A percentile compares a stretch with the other conserved stretches of the same genome.
These are phyloP conservation scores for Diploscapter pachys DNA, from an alignment of 1,140 invertebrate genomes.

Conservation along the genomic window DNA sequence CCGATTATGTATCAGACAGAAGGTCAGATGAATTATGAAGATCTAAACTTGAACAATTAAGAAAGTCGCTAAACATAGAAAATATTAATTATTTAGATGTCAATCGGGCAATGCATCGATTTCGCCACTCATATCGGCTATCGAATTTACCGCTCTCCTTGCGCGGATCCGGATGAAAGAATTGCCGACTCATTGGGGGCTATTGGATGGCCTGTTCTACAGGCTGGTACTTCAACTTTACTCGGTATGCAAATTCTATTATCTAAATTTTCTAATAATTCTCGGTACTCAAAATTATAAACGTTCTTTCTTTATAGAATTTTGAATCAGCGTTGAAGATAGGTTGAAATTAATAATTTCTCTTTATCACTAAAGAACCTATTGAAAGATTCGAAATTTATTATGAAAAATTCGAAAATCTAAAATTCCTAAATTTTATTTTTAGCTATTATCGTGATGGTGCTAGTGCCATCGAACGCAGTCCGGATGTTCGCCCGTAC, in stretches of 20 bases:
- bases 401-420: too few relatives aligned
- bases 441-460: conserved; percentile 45
- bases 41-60: too few relatives aligned
- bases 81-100: conserved; percentile 43
- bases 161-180: conserved; percentile 51
- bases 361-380: neutral
- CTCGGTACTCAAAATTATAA: too few relatives aligned
- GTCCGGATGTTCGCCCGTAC: conserved; percentile 58
- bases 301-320: too few relatives aligned
- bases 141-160: conserved; percentile 47
- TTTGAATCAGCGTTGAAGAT: too few relatives aligned
- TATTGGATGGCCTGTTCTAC: conserved; percentile 58
- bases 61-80: neutral
- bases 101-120: conserved; percentile 58
- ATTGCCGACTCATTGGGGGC: conserved; percentile 54
- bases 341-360: neutral
- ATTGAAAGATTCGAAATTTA: too few relatives aligned
- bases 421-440: neutral
- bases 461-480: conserved; percentile 55
- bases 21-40: too few relatives aligned
- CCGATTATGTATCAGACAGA: too few relatives aligned
- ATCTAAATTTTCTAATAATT: too few relatives aligned
- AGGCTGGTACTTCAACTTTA: conserved; percentile 54
- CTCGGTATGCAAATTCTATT: conserved; percentile 31
- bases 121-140: conserved; percentile 59